A percentile compares a stretch with the other conserved stretches of the same genome.
These are phyloP conservation scores for Drosophila pandora DNA, from an alignment of 1,140 invertebrate species.

Conservation along the genomic window DNA sequence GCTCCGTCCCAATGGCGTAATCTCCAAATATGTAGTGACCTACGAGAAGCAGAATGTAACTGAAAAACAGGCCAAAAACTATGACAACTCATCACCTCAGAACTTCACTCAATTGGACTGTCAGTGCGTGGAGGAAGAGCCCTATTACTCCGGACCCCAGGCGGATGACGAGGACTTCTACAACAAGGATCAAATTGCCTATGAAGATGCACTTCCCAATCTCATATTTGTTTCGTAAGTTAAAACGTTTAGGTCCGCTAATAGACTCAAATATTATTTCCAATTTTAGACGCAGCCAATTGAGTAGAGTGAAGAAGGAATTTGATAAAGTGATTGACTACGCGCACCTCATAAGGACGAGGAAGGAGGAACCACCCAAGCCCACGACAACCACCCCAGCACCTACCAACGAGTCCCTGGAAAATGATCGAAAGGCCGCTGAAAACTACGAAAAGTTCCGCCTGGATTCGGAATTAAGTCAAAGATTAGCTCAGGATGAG, in stretches of 20 bases:
- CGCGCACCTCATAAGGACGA: constrained; percentile 16
- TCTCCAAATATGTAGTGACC: constrained; percentile 56
- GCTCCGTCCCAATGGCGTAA: constrained; percentile 60
- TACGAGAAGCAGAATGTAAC: constrained; percentile 51
- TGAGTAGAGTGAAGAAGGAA: constrained; percentile 27
- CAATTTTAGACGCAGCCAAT: constrained; percentile 17
- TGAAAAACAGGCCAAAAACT: constrained; percentile 34
- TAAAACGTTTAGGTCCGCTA: too few relatives aligned
- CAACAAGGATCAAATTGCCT: constrained; percentile 60
- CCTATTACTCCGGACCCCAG: constrained; percentile 61
- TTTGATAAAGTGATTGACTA: constrained; percentile 33
- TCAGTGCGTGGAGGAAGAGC: constrained; percentile 37
- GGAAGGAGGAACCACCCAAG: background rate
- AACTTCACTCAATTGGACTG: constrained; percentile 30
- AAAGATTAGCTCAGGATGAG: constrained; percentile 46
- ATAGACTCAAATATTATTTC: background rate
- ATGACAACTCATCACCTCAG: constrained; percentile 11
- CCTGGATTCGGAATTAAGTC: constrained; percentile 16
- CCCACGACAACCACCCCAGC: background rate
- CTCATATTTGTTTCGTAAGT: constrained; percentile 70
- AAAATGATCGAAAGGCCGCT: background rate
- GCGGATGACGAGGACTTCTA: constrained; percentile 72
- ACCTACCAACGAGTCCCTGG: background rate
- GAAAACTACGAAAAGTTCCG: constrained; percentile 39
- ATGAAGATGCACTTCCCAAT: constrained; percentile 66